phyloP scores from a whole-genome alignment of 2,888 invertebrate genomes.

The Itoplectis maculator region DNA sequence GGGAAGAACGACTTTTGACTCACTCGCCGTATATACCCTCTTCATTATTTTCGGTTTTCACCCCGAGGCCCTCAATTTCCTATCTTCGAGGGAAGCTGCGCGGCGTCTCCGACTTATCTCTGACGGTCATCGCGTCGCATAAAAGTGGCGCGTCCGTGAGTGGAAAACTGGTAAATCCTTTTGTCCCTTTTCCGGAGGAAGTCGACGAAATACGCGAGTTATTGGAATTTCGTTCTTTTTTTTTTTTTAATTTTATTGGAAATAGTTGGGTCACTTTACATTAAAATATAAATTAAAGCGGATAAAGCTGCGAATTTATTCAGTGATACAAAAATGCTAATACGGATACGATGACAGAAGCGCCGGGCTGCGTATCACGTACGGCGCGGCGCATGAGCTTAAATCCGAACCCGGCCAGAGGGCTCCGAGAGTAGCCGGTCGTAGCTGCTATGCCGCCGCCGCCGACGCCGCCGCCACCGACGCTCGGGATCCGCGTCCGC shows the following conservation, averaged over 20 bases:
- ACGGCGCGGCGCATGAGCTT: conserved; percentile 44
- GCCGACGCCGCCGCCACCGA: too few relatives aligned
- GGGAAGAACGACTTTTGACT: conserved; percentile 60
- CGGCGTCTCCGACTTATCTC: conserved; percentile 27
- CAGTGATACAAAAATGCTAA: background rate
- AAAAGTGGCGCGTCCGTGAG: background rate
- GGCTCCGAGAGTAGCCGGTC: conserved; percentile 35
- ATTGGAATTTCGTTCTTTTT: background rate
- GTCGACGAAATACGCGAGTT: background rate
- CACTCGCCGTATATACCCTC: conserved; percentile 29
- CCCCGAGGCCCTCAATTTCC: conserved; percentile 46
- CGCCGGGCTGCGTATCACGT: conserved; percentile 11
- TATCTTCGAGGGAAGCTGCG: conserved; percentile 35
- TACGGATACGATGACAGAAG: background rate
- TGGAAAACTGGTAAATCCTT: conserved; percentile 42
- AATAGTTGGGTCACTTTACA: too few relatives aligned
- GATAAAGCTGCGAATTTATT: background rate
- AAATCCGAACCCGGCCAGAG: conserved; percentile 55
- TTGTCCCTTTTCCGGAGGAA: conserved; percentile 45
- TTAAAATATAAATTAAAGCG: background rate
- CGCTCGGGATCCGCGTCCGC: conserved; percentile 35
- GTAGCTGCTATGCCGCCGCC: too few relatives aligned
- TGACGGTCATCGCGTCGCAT: conserved; percentile 37
- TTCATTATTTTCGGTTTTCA: conserved; percentile 63
- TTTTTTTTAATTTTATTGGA: too few relatives aligned